phyloP scores from a whole-genome alignment of 2,888 invertebrate species.

The Coleophora deauratella region DNA sequence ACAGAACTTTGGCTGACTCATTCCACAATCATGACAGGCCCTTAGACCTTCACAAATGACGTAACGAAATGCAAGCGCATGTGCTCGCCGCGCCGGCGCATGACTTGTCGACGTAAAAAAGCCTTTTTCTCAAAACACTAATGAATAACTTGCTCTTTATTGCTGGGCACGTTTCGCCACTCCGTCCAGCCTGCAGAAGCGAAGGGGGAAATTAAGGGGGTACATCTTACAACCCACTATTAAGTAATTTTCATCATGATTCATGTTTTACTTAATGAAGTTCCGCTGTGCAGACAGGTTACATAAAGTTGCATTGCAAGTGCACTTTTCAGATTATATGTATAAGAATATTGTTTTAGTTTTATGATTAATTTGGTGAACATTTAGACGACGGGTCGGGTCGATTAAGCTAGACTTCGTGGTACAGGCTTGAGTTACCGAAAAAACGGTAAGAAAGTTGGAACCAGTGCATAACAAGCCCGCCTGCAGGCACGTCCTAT shows the following conservation, averaged over 20 bases:
- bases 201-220: slow-evolving; percentile 19
- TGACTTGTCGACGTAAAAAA: slow-evolving; percentile 54
- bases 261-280: slow-evolving; percentile 47
- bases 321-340: no score
- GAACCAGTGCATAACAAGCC: neutral
- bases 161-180: slow-evolving; percentile 64
- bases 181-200: slow-evolving; percentile 26
- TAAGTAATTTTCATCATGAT: slow-evolving; percentile 56
- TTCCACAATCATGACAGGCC: no score
- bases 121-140: slow-evolving; percentile 67
- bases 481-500: slow-evolving; percentile 1
- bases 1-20: no score
- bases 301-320: slow-evolving; percentile 5
- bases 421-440: slow-evolving; percentile 15
- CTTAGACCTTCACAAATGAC: no score
- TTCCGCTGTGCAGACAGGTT: slow-evolving; percentile 11
- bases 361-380: no score
- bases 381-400: no score
- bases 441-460: no score
- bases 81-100: slow-evolving; percentile 39
- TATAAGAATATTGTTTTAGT: no score
- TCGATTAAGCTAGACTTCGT: no score
- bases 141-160: slow-evolving; percentile 66
- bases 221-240: slow-evolving; percentile 42
- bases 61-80: slow-evolving; percentile 55